Evolutionary conservation across 2,888 invertebrate species (phyloP).

Genomic region (Bhutanitis thaidina): DNA sequence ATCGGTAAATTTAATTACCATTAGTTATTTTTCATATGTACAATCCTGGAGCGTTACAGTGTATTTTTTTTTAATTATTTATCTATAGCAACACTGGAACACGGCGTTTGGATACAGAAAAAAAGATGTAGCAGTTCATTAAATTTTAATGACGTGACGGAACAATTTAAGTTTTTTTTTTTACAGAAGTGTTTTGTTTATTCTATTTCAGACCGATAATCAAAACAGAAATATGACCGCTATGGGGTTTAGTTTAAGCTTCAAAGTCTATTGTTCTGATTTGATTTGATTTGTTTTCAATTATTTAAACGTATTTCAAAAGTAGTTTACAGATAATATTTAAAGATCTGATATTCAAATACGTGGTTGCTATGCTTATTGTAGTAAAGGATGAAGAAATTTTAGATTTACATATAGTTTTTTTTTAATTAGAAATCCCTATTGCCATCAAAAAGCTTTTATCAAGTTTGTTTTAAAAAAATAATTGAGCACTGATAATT

Average conservation of each 20-base stretch:
- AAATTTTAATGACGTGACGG: slow-evolving; percentile 10
- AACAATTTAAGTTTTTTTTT: not conserved
- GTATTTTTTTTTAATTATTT: not conserved
- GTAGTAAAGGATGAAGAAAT: too few species aligned
- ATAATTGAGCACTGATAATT: too few species aligned
- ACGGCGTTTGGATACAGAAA: not conserved
- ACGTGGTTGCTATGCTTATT: too few species aligned
- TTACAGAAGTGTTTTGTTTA: not conserved
- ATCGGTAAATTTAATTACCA: slow-evolving; percentile 41
- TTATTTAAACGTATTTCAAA: too few species aligned
- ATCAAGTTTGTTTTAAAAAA: too few species aligned
- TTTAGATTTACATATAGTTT: too few species aligned
- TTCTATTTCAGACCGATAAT: too few species aligned
- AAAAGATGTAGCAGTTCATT: not conserved
- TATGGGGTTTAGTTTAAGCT: not conserved
- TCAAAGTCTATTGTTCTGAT: not conserved
- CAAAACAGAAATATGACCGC: not conserved
- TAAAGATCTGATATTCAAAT: too few species aligned
- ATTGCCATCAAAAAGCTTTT: too few species aligned
- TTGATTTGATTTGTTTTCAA: not conserved
- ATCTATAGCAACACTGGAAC: not conserved
- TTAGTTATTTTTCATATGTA: slow-evolving; percentile 10
- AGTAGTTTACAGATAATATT: too few species aligned
- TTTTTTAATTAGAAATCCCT: too few species aligned
- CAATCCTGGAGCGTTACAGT: slow-evolving; percentile 3